These are phyloP conservation scores for Bergia sp. DNA, from an alignment of 92 coral and sea anemone genomes.

Conservation along the genomic window DNA sequence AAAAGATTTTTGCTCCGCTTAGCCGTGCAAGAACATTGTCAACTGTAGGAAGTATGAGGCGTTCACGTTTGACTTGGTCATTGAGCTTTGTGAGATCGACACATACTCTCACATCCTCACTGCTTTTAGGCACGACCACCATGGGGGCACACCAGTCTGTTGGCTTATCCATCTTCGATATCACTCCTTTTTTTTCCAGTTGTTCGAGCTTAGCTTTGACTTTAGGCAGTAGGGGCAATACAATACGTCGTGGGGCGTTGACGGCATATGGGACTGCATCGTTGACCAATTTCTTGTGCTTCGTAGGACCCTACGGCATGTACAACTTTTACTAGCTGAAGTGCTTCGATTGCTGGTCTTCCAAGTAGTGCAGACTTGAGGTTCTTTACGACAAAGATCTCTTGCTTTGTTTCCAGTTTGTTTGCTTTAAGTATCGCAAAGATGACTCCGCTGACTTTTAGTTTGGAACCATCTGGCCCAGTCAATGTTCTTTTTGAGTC, in stretches of 20 bases:
- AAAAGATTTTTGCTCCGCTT: slow-evolving; percentile 24
- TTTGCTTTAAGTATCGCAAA: slow-evolving; percentile 2
- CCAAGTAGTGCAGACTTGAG: slow-evolving; percentile 30
- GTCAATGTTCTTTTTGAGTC: not conserved
- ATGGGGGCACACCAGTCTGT: not conserved
- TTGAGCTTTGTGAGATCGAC: slow-evolving; percentile 37
- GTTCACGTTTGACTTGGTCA: slow-evolving; percentile 39
- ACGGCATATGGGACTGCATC: slow-evolving; percentile 34
- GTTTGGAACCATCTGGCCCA: not conserved
- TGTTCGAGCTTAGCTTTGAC: slow-evolving; percentile 10
- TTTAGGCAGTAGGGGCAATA: slow-evolving; percentile 38
- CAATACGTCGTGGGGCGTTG: slow-evolving; percentile 33
- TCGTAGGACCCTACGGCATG: slow-evolving; percentile 19
- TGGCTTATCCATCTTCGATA: slow-evolving; percentile 3
- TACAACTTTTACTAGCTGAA: slow-evolving; percentile 9
- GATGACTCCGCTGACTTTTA: not conserved
- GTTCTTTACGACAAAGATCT: not conserved
- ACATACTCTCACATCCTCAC: not conserved
- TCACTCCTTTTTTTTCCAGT: slow-evolving; percentile 31
- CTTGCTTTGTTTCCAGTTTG: slow-evolving; percentile 11
- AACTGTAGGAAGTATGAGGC: slow-evolving; percentile 29
- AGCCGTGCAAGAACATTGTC: slow-evolving; percentile 32
- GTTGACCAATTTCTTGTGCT: not conserved
- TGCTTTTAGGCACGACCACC: not conserved
- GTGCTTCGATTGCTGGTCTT: slow-evolving; percentile 39